Evolutionary conservation across 1,140 invertebrate genomes (phyloP).

Genomic region (Papilio dardanus): DNA sequence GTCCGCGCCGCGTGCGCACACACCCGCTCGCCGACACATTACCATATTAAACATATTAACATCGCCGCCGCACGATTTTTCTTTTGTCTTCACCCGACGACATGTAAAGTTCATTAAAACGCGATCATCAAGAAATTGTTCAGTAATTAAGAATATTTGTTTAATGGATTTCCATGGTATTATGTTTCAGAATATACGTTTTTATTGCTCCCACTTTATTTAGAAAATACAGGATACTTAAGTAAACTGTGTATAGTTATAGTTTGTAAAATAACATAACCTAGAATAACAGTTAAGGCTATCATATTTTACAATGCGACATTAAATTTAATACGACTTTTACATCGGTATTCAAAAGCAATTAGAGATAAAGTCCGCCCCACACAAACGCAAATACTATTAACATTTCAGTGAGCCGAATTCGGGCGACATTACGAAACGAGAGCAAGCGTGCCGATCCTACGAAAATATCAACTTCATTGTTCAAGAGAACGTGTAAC

Average conservation of each 20-base stretch:
- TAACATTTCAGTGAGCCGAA: constrained; percentile 45
- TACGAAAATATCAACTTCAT: constrained; percentile 52
- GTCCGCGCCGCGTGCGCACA: constrained; percentile 55
- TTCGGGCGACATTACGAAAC: constrained; percentile 51
- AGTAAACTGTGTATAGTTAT: background rate
- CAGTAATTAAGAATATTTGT: background rate
- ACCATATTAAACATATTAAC: constrained; percentile 59
- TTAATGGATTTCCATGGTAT: background rate
- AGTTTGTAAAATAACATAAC: background rate
- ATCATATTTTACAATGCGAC: background rate
- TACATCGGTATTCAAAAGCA: constrained; percentile 40
- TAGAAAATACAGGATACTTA: background rate
- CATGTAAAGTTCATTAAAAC: constrained; percentile 23
- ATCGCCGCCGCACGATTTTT: constrained; percentile 33
- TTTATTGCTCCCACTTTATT: background rate
- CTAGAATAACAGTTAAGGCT: background rate
- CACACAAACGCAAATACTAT: constrained; percentile 40
- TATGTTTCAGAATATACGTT: background rate
- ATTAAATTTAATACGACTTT: constrained; percentile 2
- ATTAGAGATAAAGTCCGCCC: constrained; percentile 43
- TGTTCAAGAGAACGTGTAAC: constrained; percentile 49
- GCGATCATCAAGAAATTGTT: constrained; percentile 27
- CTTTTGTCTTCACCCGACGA: constrained; percentile 25
- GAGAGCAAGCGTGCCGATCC: constrained; percentile 41
- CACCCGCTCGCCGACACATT: constrained; percentile 57